A percentile compares a stretch with the other conserved stretches of the same genome.
phyloP scores from a whole-genome alignment of 1,140 invertebrate species.

The Saccostrea cuccullata region DNA sequence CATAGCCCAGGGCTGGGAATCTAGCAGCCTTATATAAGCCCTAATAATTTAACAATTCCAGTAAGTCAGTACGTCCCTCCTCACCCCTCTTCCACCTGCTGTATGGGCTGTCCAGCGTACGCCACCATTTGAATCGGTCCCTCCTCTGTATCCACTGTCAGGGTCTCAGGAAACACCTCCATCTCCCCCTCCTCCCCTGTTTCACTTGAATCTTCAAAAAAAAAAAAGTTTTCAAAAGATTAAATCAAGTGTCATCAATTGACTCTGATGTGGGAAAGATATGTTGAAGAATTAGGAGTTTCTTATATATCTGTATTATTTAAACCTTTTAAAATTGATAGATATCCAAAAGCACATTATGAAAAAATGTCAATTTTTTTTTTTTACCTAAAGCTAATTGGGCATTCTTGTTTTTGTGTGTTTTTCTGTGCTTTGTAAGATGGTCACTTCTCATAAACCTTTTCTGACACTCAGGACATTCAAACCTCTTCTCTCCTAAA shows the following conservation, averaged over 20 bases:
- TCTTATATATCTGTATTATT: background rate
- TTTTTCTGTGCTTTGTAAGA: conserved; percentile 79
- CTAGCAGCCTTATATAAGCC: too few species aligned
- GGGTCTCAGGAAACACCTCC: background rate
- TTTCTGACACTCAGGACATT: conserved; percentile 90
- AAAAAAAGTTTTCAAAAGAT: background rate
- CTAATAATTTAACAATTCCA: too few species aligned
- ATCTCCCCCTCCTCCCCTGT: conserved; percentile 15
- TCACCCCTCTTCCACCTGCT: conserved; percentile 35
- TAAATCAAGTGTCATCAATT: background rate
- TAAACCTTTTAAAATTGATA: background rate
- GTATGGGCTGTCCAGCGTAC: background rate
- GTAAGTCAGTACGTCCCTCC: too few species aligned
- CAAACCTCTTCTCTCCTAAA: conserved; percentile 96
- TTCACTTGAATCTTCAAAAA: conserved; percentile 36
- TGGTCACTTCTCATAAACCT: conserved; percentile 92
- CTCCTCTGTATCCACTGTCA: conserved; percentile 33
- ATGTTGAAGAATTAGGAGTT: background rate
- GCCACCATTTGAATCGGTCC: background rate
- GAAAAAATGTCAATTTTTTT: background rate
- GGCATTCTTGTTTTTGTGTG: conserved; percentile 69
- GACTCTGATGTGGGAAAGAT: background rate
- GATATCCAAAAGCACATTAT: background rate
- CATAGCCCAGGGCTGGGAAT: too few species aligned
- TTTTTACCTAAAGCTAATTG: background rate